Conservation (phyloP, 1,140 invertebrate genomes). For the Aphaenogaster ashmeadi region DNA sequence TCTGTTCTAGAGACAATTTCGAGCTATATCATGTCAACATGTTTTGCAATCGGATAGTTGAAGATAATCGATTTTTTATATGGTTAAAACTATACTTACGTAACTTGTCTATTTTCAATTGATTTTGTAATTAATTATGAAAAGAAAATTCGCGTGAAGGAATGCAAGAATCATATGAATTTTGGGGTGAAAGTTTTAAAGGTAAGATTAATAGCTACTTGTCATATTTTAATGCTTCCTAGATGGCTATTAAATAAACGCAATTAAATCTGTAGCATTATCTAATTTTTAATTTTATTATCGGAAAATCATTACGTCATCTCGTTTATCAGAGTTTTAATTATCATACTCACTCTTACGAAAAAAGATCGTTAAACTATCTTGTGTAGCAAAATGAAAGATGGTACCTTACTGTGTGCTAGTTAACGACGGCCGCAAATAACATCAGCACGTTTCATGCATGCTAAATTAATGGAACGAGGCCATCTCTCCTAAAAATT, state of each 20-base stretch:
- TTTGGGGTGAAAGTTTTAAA: not conserved
- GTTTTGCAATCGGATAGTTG: not conserved
- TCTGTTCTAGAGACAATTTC: not conserved
- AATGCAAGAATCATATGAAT: not conserved
- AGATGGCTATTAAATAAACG: not conserved
- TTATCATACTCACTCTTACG: constrained; percentile 21
- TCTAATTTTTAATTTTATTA: constrained; percentile 39
- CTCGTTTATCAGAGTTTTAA: constrained; percentile 17
- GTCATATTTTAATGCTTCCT: not conserved
- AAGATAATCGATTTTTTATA: not conserved
- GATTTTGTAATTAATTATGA: not conserved
- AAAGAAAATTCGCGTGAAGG: not conserved
- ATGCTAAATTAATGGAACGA: constrained; percentile 61
- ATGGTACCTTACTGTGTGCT: constrained; percentile 11
- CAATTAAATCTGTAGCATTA: constrained; percentile 10
- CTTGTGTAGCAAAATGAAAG: constrained; percentile 42
- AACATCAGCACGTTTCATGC: constrained; percentile 54
- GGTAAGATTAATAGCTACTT: not conserved
- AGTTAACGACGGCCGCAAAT: constrained; percentile 44
- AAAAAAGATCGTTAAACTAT: constrained; percentile 44
- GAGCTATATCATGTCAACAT: not conserved
- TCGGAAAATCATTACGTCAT: constrained; percentile 26
- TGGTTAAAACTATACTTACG: not conserved
- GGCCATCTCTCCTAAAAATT: constrained; percentile 50
- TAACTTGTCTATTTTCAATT: not conserved